These are phyloP conservation scores for Epinephelus moara DNA, from an alignment of 2,113 vertebrate species.

Conservation along the genomic window DNA sequence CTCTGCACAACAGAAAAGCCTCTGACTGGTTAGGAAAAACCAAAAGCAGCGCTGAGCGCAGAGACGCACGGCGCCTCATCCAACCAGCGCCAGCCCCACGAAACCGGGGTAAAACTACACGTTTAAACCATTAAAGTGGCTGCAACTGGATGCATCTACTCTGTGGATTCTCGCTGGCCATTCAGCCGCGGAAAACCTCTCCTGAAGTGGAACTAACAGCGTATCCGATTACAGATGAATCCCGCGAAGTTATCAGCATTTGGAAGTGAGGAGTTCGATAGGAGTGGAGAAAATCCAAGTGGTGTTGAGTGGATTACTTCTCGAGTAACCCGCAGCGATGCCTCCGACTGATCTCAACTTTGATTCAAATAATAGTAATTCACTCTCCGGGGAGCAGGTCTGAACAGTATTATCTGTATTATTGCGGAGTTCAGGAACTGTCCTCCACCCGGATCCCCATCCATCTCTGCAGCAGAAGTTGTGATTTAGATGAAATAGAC, in stretches of 20 bases:
- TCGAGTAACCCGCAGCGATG: conserved; percentile 54
- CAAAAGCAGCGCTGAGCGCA: conserved; percentile 65
- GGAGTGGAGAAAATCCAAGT: conserved; percentile 44
- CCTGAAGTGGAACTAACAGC: conserved; percentile 28
- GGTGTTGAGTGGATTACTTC: conserved; percentile 54
- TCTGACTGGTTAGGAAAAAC: conserved; percentile 68
- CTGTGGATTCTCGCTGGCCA: conserved; percentile 9
- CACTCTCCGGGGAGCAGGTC: conserved; percentile 34
- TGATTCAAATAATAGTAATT: conserved; percentile 22
- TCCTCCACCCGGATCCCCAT: conserved; percentile 27
- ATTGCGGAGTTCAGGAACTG: conserved; percentile 53
- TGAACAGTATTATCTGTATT: conserved; percentile 30
- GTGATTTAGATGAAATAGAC: conserved; percentile 63
- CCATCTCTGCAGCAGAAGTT: conserved; percentile 56
- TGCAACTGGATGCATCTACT: conserved; percentile 9
- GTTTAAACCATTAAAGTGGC: conserved; percentile 61
- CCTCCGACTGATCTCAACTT: conserved; percentile 63
- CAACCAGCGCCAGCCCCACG: conserved; percentile 72
- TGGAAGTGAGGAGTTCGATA: conserved; percentile 49
- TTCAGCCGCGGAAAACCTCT: conserved; percentile 7
- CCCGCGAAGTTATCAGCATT: conserved; percentile 59
- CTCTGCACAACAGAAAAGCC: conserved; percentile 68
- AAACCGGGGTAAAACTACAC: conserved; percentile 51
- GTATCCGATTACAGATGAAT: conserved; percentile 65
- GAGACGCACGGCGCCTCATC: conserved; percentile 76